These are phyloP conservation scores for Amphipyra berbera DNA, from an alignment of 2,888 invertebrate genomes.

Conservation along the genomic window DNA sequence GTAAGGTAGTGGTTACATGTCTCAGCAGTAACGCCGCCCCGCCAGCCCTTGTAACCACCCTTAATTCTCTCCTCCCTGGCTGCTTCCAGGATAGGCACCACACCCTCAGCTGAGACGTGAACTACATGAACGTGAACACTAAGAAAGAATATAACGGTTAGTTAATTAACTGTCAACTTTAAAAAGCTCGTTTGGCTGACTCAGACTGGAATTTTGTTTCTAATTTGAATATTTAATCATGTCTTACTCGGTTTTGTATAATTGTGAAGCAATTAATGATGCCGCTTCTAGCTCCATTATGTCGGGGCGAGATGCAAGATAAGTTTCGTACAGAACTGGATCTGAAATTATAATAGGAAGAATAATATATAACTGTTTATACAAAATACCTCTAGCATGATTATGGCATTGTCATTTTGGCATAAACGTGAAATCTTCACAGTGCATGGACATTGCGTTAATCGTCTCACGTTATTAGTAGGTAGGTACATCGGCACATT, in stretches of 20 bases:
- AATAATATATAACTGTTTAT: background rate
- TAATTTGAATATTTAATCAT: constrained; percentile 15
- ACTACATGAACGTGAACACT: constrained; percentile 91
- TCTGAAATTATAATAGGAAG: constrained; percentile 63
- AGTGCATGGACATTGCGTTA: too few species aligned
- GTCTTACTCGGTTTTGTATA: constrained; percentile 85
- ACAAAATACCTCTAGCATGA: background rate
- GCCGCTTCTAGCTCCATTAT: constrained; percentile 91
- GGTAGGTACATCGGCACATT: too few species aligned
- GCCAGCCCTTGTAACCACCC: constrained; percentile 87
- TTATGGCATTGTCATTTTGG: too few species aligned
- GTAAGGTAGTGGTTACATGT: constrained; percentile 92
- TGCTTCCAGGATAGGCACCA: constrained; percentile 86
- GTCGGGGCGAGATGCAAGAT: constrained; percentile 90
- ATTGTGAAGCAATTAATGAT: constrained; percentile 87
- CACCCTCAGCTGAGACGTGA: constrained; percentile 90
- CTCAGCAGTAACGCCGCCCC: constrained; percentile 90
- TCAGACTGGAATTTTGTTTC: constrained; percentile 7
- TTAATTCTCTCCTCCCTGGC: constrained; percentile 80
- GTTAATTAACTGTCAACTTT: constrained; percentile 9
- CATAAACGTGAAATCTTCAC: too few species aligned
- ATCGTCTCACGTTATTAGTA: too few species aligned
- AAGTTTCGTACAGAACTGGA: constrained; percentile 88
- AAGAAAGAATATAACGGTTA: constrained; percentile 19
- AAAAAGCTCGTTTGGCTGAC: background rate